phyloP scores from a whole-genome alignment of 2,113 vertebrate genomes.

The Epinephelus lanceolatus region DNA sequence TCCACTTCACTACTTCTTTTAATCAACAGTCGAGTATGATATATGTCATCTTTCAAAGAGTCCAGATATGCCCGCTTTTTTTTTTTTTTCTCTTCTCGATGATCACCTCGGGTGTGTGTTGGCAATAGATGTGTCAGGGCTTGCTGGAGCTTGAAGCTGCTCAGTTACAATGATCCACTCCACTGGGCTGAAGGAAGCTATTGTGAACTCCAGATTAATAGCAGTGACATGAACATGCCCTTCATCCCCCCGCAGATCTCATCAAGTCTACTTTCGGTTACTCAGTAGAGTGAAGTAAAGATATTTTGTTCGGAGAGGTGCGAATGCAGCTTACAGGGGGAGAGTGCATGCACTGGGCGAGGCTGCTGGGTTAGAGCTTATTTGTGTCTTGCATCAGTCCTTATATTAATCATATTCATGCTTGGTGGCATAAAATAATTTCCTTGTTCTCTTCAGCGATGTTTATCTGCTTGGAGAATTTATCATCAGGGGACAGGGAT shows the following conservation, averaged over 20 bases:
- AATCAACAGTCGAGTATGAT: constrained; percentile 26
- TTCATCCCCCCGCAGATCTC: constrained; percentile 57
- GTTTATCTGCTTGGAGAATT: constrained; percentile 47
- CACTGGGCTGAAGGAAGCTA: constrained; percentile 62
- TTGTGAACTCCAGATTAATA: constrained; percentile 71
- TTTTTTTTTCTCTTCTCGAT: not conserved
- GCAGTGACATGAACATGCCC: constrained; percentile 45
- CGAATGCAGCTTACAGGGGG: not conserved
- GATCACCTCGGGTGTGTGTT: constrained; percentile 35
- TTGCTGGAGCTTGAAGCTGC: constrained; percentile 42
- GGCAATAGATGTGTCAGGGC: constrained; percentile 24
- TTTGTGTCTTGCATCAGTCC: not conserved
- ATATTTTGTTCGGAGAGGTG: constrained; percentile 32
- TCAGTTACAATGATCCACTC: constrained; percentile 67
- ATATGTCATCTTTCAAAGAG: constrained; percentile 10
- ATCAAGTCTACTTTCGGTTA: constrained; percentile 40
- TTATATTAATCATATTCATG: constrained; percentile 25
- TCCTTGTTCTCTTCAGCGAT: constrained; percentile 24
- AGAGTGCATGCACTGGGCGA: not conserved
- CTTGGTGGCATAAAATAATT: constrained; percentile 31
- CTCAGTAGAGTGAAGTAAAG: constrained; percentile 34
- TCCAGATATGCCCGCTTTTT: not conserved
- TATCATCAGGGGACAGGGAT: constrained; percentile 32
- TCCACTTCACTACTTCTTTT: not conserved
- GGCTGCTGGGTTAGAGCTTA: constrained; percentile 14